phyloP scores from a whole-genome alignment of 2,797 vertebrate genomes.

The Staurois parvus region DNA sequence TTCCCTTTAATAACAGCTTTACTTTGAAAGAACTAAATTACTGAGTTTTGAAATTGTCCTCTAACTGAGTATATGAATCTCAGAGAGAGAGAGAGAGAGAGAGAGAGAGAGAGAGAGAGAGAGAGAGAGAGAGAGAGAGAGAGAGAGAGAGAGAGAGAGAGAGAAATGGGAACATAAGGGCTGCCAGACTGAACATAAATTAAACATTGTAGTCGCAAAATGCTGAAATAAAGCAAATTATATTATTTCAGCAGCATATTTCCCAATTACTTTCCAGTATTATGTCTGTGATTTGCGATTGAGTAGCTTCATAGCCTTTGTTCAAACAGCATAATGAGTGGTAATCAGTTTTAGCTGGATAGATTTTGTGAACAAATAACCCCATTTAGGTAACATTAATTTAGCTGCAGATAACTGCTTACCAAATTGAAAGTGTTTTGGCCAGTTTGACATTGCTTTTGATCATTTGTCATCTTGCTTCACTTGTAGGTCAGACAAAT shows the following conservation, averaged over 20 bases:
- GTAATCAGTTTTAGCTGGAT: slow-evolving; percentile 5
- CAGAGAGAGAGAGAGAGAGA: slow-evolving; percentile 3
- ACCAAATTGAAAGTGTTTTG: no score
- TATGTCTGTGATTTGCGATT: slow-evolving; percentile 9
- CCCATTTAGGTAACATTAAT: slow-evolving; percentile 16
- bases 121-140: slow-evolving; percentile 22
- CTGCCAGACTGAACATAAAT: slow-evolving; percentile 47
- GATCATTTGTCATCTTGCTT: no score
- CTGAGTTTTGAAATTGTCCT: slow-evolving; percentile 26
- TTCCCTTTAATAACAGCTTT: background rate
- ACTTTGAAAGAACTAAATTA: background rate
- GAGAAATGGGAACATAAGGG: slow-evolving; percentile 28
- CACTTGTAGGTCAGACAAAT: no score
- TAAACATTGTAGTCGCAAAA: slow-evolving; percentile 40
- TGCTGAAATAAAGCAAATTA: slow-evolving; percentile 22
- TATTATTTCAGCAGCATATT: slow-evolving; percentile 24
- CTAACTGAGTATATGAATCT: slow-evolving; percentile 14
- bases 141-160: slow-evolving; percentile 9
- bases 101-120: slow-evolving; percentile 17
- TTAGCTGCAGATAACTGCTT: slow-evolving; percentile 15
- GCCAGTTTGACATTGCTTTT: no score
- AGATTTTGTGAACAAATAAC: slow-evolving; percentile 37
- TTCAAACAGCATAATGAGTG: slow-evolving; percentile 10
- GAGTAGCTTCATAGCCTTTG: background rate
- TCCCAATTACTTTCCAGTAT: background rate